Evolutionary conservation across 2,888 invertebrate species (phyloP), one percentile per base, ranked within the genome.

Genomic region (Drosophila recens): DNA sequence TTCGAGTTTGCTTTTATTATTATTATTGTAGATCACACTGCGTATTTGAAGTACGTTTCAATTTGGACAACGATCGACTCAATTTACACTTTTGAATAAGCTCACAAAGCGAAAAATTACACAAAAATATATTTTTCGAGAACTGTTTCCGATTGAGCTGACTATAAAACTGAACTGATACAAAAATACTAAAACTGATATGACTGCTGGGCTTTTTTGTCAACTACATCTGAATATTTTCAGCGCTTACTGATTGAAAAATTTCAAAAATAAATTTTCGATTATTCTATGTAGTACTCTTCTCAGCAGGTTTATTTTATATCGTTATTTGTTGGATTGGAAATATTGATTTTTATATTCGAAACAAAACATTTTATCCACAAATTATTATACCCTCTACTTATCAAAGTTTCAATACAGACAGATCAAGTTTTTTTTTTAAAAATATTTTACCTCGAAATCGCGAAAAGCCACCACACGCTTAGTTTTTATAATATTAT

Each of bases 121-220:
- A 62, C 77, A 65, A 71, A 65, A 71, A 57, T 54, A 45, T 49
- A 36, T 54, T 54, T 46, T 58, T 43, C 53, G 17, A 51, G 64
- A 64, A 34, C 51, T 73, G 45, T 75, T 48, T 59, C 53, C 68
- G 40, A 20, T n/a, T 46, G 30, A 68, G 38, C 61, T 20, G 15
- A 61, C 56, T 51, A 23, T 64, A 73, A 78, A 78, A 75, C 68
- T 75, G 42, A 57, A 23, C 17, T 57, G 11, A 10, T 20, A 13
- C 15, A 11, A 34, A n/a, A 36, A 9, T 3, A 23, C 30, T 4
- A 40, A 43, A 49, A 4, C 33, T 27, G n/a, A 27, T 13, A 2
- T n/a, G 34, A 51, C 36, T 45, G 13, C 45, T 27, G 6, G n/a
- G 45, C 13, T 36, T 51, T n/a, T 9, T 3, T 36, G 17, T 36